phyloP scores from a whole-genome alignment of 2,797 vertebrate species.

The Bradypus variegatus region DNA sequence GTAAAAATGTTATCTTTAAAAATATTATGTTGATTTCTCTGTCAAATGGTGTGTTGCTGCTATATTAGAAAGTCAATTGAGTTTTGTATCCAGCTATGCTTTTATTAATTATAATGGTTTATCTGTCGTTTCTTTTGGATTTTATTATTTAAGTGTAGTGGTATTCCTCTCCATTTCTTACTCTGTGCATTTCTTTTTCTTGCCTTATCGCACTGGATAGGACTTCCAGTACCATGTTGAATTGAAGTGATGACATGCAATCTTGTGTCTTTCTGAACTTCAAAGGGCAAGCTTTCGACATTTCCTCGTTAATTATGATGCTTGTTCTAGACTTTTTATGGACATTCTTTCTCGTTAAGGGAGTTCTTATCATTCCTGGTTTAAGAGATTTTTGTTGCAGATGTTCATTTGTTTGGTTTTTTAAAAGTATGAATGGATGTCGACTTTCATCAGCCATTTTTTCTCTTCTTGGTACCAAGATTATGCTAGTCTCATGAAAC shows the following conservation, averaged over 20 bases:
- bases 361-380: neutral
- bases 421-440: neutral
- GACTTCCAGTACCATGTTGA: neutral
- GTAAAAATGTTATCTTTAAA: neutral
- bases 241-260: neutral
- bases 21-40: neutral
- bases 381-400: neutral
- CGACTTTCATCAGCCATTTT: neutral
- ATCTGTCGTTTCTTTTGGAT: neutral
- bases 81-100: neutral
- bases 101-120: neutral
- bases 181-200: neutral
- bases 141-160: neutral
- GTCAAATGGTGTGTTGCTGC: neutral
- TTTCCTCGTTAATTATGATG: neutral
- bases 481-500: neutral
- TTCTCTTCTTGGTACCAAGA: neutral
- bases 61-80: neutral
- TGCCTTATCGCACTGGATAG: neutral
- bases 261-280: neutral
- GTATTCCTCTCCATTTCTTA: neutral
- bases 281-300: neutral
- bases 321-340: neutral
- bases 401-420: neutral
- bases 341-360: neutral